These are phyloP conservation scores for Amblyjoppa fuscipennis DNA, from an alignment of 2,888 invertebrate species.

Conservation along the genomic window DNA sequence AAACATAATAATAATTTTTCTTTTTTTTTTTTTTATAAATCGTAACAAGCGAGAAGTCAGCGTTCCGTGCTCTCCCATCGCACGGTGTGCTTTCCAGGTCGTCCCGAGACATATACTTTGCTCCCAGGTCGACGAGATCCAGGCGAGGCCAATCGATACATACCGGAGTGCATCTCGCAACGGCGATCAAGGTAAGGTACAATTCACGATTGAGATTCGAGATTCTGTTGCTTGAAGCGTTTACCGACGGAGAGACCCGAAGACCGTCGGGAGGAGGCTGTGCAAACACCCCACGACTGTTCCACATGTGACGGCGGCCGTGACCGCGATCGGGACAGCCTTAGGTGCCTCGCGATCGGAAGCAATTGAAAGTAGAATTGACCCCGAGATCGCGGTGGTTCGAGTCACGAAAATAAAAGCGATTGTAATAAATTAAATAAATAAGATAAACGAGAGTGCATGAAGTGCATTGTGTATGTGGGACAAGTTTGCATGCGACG, in stretches of 20 bases:
- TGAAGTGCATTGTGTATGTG: background rate
- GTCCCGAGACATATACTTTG: background rate
- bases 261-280: background rate
- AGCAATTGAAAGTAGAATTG: slow-evolving; percentile 51
- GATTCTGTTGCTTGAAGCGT: background rate
- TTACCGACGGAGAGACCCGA: background rate
- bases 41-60: slow-evolving; percentile 9
- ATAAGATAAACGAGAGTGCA: background rate
- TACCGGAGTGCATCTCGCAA: slow-evolving; percentile 16
- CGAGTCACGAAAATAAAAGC: background rate
- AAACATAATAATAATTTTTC: background rate
- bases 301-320: slow-evolving; percentile 45
- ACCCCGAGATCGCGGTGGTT: slow-evolving; percentile 18
- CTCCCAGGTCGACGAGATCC: slow-evolving; percentile 10
- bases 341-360: slow-evolving; percentile 13
- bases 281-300: slow-evolving; percentile 38
- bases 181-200: background rate
- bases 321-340: slow-evolving; percentile 28
- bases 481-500: background rate
- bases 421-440: background rate
- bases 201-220: slow-evolving; percentile 35
- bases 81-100: slow-evolving; percentile 29
- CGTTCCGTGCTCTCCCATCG: slow-evolving; percentile 17
- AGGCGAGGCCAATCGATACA: slow-evolving; percentile 10
- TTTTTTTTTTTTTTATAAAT: no score